Base-by-base conservation (phyloP, 2,888 invertebrate species). In the Dermolepida albohirtum region DNA sequence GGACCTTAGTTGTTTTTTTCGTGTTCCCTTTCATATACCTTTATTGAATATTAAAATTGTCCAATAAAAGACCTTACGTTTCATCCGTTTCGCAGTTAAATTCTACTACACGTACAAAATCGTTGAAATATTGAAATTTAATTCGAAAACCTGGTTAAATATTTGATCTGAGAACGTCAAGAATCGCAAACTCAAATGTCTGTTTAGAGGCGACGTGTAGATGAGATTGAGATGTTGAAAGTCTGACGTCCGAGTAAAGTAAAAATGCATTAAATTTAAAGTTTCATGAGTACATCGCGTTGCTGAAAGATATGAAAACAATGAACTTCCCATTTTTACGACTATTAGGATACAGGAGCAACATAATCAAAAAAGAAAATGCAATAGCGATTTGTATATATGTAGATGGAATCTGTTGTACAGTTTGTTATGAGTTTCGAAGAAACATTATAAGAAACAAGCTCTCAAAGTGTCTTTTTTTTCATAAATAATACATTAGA, bases 81-180 rank as follows among this genome's bases (percentile, higher is more conserved):
- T 10, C 47, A 17, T 14, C 17, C 47, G 2, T 14, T 34, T 29
- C 44, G 43, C 59, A n/a, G 27, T 44, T 29, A 43, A 44, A 59
- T 59, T 44, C 59, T 5, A 47, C 10, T 16, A 64, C 64, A 39
- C 51, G 14, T 51, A 64, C 43, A 50, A 59, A 59, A 66, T 43
- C 59, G 51, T 51, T 66, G 39, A 66, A 66, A 66, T 66, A 66
- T 66, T 66, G 59, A 66, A 59, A 66, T 66, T 66, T 66, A 66
- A 66, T 66, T 66, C 51, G 66, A 64, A 64, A 64, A 44, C 54
- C 52, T 64, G 16, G 16, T 34, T 54, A 64, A 64, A 62, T 62
- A 62, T 62, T 62, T 62, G 59, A 62, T 62, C 16, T 34, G 34
- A 16, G 59, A 47, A 62, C 47, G 59, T 62, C 59, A 62, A 34